These are phyloP conservation scores for Sardinella longiceps DNA, from an alignment of 2,797 vertebrate genomes.

Conservation along the genomic window DNA sequence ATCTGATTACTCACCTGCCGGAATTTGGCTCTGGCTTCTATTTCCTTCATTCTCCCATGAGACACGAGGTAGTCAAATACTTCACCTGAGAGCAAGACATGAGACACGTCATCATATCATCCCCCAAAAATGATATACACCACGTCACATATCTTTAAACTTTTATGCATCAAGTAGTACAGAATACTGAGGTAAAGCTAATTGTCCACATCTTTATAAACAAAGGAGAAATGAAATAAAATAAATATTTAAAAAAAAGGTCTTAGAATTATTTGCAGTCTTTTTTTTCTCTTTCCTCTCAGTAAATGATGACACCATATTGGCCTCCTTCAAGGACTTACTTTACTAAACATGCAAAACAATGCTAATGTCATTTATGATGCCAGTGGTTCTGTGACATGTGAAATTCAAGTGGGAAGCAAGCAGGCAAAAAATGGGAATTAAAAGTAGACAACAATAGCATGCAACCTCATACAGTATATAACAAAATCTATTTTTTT, in stretches of 20 bases:
- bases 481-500: neutral
- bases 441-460: neutral
- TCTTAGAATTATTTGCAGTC: too few species aligned
- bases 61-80: conserved; percentile 96
- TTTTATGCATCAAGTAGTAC: too few species aligned
- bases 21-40: conserved; percentile 93
- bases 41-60: conserved; percentile 95
- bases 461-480: neutral
- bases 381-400: neutral
- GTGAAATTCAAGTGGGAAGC: neutral
- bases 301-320: neutral
- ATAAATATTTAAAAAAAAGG: too few species aligned
- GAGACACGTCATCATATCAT: too few species aligned
- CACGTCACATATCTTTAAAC: too few species aligned
- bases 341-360: neutral
- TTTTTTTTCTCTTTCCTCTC: too few species aligned
- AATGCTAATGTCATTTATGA: neutral
- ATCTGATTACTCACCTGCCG: conserved; percentile 77
- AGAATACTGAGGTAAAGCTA: too few species aligned
- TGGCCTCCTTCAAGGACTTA: neutral
- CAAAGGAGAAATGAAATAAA: too few species aligned
- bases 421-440: neutral
- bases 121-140: too few species aligned
- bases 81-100: conserved; percentile 77
- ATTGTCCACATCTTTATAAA: too few species aligned